Base-by-base conservation (phyloP, 2,888 invertebrate genomes). In the Caenorhabditis sp. region DNA sequence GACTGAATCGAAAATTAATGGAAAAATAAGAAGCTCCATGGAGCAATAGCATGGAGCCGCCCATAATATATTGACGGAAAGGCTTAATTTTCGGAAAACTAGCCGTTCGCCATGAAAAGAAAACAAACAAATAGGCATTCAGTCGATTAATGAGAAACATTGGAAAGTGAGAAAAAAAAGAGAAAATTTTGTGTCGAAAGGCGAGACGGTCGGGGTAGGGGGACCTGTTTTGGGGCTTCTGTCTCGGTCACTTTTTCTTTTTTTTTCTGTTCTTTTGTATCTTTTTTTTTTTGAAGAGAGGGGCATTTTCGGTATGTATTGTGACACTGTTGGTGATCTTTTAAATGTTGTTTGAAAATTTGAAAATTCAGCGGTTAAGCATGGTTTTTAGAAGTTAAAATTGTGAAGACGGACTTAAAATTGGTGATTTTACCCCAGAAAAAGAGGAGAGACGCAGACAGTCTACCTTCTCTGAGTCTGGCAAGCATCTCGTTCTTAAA, bases 11-110 rank as follows among this genome's bases (percentile, higher is more conserved):
- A 19, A 47, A n/a, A n/a, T 47, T 47, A 47, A n/a, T 47, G 19
- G 16, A 47, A 47, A 47, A n/a, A 12, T 19, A 5, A 47, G 47
- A 19, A 47, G 47, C 47, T 47, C n/a, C 19, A 47, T 19, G 19
- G 47, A 47, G 19, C 4, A 44, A 1, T 14, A 44, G 14, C 47
- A n/a, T n/a, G n/a, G n/a, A n/a, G 1, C 3, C n/a, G n/a, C 47
- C 19, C 19, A 5, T 47, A 1, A 5, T 47, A 47, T 47, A 47
- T 47, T 47, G n/a, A 19, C 19, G 5, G 19, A 47, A 8, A n/a
- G 47, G 7, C n/a, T 47, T 47, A 47, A 47, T 47, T 47, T 47
- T 19, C 47, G 47, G n/a, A 47, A 47, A 47, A 47, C 47, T 19
- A n/a, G 47, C 8, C 47, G 7, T 19, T 19, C 44, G 44, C 19